These are phyloP conservation scores for Ornithoptera priamus DNA, from an alignment of 2,888 invertebrate species.

Conservation along the genomic window DNA sequence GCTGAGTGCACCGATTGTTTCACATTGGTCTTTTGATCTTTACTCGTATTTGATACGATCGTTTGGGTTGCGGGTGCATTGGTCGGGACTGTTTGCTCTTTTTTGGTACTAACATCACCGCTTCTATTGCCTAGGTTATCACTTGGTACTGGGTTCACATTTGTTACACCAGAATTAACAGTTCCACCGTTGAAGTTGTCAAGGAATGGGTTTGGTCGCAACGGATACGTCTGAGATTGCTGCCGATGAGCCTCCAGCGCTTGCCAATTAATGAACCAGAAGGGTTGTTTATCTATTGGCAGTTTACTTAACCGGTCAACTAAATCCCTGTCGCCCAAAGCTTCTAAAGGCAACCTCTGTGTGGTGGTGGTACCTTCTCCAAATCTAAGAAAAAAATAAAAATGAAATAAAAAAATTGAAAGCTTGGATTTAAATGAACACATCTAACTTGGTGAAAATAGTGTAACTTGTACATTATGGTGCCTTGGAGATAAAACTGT, in stretches of 20 bases:
- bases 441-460: background rate
- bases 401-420: no score
- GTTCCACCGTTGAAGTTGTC: conserved; percentile 24
- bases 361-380: conserved; percentile 60
- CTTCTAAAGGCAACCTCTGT: conserved; percentile 81
- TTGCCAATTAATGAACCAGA: conserved; percentile 84
- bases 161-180: background rate
- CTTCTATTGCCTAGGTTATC: conserved; percentile 14
- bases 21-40: background rate
- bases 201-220: conserved; percentile 47
- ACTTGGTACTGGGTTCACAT: background rate
- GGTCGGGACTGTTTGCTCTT: background rate
- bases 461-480: background rate
- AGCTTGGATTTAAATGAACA: no score
- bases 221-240: conserved; percentile 48
- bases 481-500: background rate
- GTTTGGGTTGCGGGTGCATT: background rate
- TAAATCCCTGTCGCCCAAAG: conserved; percentile 80
- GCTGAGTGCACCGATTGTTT: conserved; percentile 6
- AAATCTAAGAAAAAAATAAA: conserved; percentile 44
- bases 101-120: conserved; percentile 1
- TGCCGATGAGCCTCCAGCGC: conserved; percentile 80
- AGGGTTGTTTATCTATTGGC: conserved; percentile 83
- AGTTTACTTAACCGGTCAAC: conserved; percentile 79
- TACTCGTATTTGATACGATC: background rate